Base-by-base conservation (phyloP, 2,888 invertebrate genomes). In the Sepiola atlantica region DNA sequence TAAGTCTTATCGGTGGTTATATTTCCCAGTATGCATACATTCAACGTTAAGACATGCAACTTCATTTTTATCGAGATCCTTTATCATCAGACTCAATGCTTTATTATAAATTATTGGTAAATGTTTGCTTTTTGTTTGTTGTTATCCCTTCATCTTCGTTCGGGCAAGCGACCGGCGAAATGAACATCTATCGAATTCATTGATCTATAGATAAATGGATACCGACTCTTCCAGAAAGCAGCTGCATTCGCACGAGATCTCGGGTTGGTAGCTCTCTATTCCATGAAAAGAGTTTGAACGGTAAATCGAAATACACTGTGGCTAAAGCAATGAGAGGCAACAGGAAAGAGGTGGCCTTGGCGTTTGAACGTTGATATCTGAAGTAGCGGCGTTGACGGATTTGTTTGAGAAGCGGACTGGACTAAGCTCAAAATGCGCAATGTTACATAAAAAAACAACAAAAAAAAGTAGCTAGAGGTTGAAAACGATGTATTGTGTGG, bases 121-220 rank as follows among this genome's bases (percentile, higher is more conserved):
- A 2, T 45, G 45, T 45, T 45, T 45, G 45, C 45, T 45, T 45
- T n/a, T 45, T 45, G 45, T 45, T 45, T 45, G 0, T 18, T 18
- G 77, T 77, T 77, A n/a, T 77, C 77, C n/a, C 32, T 77, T 77
- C 8, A 45, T 32, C n/a, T 77, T 77, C 77, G 14, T 32, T 77
- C 28, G n/a, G 61, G 61, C 28, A 28, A 61, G 61, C 61, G 10
- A 61, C 28, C 61, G 61, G 28, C 61, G 77, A 77, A 77, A 77
- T 77, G 77, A n/a, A 77, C n/a, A 77, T n/a, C 77, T n/a, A 77
- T 77, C 77, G 77, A 77, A 32, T 77, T 32, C 77, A 77, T 77
- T 77, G 77, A 77, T 77, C n/a, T n/a, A 32, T 77, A n/a, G 77
- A 77, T 1, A n/a, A 77, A 77, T 77, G n/a, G 32, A 77, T 32